These are phyloP conservation scores for Sciurus vulgaris DNA, from an alignment of 2,797 vertebrate genomes.

Conservation along the genomic window DNA sequence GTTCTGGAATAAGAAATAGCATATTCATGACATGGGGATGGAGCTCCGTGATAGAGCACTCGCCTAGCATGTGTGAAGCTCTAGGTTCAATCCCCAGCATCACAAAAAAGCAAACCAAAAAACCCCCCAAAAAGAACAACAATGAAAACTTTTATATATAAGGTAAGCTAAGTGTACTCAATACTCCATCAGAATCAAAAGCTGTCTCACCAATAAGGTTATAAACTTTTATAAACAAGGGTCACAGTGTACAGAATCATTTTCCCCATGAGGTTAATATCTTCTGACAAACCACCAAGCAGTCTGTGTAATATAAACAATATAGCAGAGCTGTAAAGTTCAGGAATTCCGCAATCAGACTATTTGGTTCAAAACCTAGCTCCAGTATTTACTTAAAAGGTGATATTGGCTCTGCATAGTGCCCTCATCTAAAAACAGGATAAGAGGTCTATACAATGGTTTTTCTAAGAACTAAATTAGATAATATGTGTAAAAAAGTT, in stretches of 20 bases:
- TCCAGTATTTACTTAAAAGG: conserved; percentile 48
- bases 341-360: background rate
- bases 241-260: background rate
- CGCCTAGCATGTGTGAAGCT: too few species aligned
- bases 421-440: background rate
- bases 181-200: background rate
- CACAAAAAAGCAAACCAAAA: too few species aligned
- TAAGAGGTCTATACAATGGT: background rate
- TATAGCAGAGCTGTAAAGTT: background rate
- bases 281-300: background rate
- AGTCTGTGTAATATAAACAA: background rate
- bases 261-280: background rate
- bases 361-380: background rate
- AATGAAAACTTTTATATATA: background rate
- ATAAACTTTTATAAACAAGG: background rate
- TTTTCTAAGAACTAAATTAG: background rate
- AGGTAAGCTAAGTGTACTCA: background rate
- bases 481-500: background rate
- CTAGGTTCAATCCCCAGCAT: background rate
- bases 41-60: background rate
- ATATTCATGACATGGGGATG: background rate
- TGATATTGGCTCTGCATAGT: background rate
- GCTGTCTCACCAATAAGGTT: background rate
- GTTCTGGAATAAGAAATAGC: background rate
- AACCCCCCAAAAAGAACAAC: too few species aligned